Evolutionary conservation across 1,140 invertebrate genomes (phyloP).

Genomic region (Pachyrhynchus sulphureomaculatus): DNA sequence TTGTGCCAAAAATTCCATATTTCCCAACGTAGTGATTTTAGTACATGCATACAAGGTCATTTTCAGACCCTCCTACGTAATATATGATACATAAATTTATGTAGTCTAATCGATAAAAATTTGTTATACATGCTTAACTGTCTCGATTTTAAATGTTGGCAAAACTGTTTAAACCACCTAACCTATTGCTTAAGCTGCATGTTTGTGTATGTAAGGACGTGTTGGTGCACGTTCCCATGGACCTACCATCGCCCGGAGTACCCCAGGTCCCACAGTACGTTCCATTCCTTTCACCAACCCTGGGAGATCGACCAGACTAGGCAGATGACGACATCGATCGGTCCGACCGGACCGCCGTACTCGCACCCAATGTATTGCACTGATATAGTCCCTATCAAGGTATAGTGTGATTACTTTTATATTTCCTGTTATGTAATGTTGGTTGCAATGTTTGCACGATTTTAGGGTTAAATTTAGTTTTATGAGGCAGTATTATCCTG

Average conservation of each 20-base stretch:
- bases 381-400: conserved; percentile 70
- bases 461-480: too few species aligned
- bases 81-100: too few species aligned
- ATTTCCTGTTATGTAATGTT: background rate
- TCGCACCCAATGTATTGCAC: conserved; percentile 56
- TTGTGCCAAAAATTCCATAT: too few species aligned
- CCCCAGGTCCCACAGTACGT: conserved; percentile 55
- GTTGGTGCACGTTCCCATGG: conserved; percentile 51
- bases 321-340: conserved; percentile 52
- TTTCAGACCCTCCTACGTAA: too few species aligned
- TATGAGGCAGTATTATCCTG: too few species aligned
- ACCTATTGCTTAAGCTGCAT: conserved; percentile 49
- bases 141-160: too few species aligned
- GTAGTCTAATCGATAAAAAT: too few species aligned
- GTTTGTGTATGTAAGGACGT: conserved; percentile 52
- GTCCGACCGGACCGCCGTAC: conserved; percentile 42
- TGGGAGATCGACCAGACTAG: conserved; percentile 58
- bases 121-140: too few species aligned
- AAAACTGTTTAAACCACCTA: conserved; percentile 22
- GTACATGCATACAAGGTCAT: too few species aligned
- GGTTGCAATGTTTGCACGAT: too few species aligned
- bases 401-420: conserved; percentile 49
- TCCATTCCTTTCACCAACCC: conserved; percentile 59
- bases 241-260: conserved; percentile 44
- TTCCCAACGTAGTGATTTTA: too few species aligned